Evolutionary conservation across 2,797 vertebrate genomes (phyloP).

Genomic region (Poliocrania exsul): DNA sequence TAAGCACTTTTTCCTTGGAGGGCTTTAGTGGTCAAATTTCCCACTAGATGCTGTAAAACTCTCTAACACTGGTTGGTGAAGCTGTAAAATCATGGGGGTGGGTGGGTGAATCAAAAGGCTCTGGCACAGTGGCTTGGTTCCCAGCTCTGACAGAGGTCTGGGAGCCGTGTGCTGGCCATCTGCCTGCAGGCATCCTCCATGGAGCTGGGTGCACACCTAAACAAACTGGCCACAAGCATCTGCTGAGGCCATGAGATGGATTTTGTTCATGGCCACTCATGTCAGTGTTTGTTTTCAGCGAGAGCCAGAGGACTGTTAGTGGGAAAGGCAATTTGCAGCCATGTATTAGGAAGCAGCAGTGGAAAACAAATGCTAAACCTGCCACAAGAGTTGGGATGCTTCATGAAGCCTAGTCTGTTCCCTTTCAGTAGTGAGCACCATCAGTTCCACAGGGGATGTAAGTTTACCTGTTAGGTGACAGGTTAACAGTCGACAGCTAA

Average conservation of each 20-base stretch:
- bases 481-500: not conserved
- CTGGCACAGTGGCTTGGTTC: not conserved
- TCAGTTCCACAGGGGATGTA: not conserved
- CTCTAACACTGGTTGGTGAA: slow-evolving; percentile 9
- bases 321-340: not conserved
- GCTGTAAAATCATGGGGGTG: not conserved
- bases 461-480: not conserved
- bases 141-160: slow-evolving; percentile 5
- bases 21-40: slow-evolving; percentile 65
- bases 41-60: slow-evolving; percentile 55
- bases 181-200: not conserved
- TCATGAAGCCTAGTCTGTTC: not conserved
- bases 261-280: not conserved
- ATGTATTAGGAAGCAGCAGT: not conserved
- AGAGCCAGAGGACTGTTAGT: not conserved
- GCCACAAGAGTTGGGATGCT: not conserved
- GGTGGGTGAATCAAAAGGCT: not conserved
- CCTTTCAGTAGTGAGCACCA: not conserved
- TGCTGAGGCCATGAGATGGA: not conserved
- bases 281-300: not conserved
- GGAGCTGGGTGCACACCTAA: slow-evolving; percentile 1
- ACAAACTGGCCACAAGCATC: not conserved
- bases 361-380: not conserved
- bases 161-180: not conserved
- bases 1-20: slow-evolving; percentile 66